phyloP scores from a whole-genome alignment of 2,888 invertebrate species.

The Luperina nickerlii region DNA sequence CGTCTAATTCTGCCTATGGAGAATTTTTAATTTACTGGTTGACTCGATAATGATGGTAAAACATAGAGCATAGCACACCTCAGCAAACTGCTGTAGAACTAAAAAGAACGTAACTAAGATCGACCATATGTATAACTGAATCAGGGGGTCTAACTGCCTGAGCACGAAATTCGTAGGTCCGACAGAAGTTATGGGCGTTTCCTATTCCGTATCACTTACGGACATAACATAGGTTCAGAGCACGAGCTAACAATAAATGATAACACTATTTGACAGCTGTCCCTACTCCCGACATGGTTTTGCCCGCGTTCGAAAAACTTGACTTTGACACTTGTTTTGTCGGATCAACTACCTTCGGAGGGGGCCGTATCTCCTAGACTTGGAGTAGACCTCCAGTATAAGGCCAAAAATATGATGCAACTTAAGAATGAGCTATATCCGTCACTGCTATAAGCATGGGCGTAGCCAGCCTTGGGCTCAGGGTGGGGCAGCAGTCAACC shows the following conservation, averaged over 20 bases:
- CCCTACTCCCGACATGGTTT: background rate
- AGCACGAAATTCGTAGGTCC: background rate
- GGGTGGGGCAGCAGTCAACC: too few species aligned
- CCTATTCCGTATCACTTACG: background rate
- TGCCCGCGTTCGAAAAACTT: background rate
- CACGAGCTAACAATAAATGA: background rate
- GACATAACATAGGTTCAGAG: background rate
- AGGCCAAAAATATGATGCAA: background rate
- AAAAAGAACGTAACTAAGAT: background rate
- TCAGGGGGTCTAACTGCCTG: background rate
- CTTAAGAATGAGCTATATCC: background rate
- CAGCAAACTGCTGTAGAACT: background rate
- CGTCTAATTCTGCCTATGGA: background rate
- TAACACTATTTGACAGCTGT: background rate
- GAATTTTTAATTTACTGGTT: background rate
- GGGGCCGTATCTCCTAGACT: background rate
- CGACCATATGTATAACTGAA: background rate
- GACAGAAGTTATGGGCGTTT: too few species aligned
- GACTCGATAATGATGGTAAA: background rate
- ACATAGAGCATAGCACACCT: background rate
- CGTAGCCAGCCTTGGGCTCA: too few species aligned
- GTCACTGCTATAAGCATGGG: background rate
- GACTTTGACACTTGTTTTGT: background rate
- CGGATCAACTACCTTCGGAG: too few species aligned
- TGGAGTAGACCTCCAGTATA: background rate